phyloP scores from a whole-genome alignment of 2,888 invertebrate species.

The Hetaerina titia region DNA sequence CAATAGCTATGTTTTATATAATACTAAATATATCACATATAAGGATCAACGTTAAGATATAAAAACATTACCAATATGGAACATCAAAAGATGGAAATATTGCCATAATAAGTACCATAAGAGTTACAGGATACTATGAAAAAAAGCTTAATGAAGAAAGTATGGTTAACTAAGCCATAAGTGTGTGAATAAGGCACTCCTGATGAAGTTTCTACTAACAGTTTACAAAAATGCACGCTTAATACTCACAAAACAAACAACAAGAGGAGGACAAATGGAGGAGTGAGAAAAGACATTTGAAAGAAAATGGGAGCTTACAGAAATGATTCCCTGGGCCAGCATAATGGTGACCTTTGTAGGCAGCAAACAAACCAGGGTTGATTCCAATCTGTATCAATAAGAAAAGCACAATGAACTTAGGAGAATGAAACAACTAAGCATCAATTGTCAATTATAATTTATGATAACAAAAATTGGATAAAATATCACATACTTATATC shows the following conservation, averaged over 20 bases:
- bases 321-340: constrained; percentile 99
- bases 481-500: too few relatives aligned
- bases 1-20: too few relatives aligned
- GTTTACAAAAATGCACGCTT: background rate
- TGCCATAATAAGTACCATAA: background rate
- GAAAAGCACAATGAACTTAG: background rate
- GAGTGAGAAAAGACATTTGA: constrained; percentile 32
- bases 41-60: too few relatives aligned
- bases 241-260: too few relatives aligned
- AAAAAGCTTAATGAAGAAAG: background rate
- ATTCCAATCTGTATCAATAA: constrained; percentile 91
- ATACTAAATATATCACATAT: too few relatives aligned
- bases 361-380: constrained; percentile 98
- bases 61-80: too few relatives aligned
- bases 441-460: background rate
- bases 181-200: background rate
- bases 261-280: background rate
- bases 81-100: background rate
- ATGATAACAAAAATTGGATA: too few relatives aligned
- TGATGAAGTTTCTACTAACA: too few relatives aligned
- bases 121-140: background rate
- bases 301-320: constrained; percentile 81
- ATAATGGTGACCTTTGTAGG: constrained; percentile 99
- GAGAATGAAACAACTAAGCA: background rate
- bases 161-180: background rate